Evolutionary conservation across 2,888 invertebrate genomes (phyloP).

Genomic region (Pristionchus fissidentatus): DNA sequence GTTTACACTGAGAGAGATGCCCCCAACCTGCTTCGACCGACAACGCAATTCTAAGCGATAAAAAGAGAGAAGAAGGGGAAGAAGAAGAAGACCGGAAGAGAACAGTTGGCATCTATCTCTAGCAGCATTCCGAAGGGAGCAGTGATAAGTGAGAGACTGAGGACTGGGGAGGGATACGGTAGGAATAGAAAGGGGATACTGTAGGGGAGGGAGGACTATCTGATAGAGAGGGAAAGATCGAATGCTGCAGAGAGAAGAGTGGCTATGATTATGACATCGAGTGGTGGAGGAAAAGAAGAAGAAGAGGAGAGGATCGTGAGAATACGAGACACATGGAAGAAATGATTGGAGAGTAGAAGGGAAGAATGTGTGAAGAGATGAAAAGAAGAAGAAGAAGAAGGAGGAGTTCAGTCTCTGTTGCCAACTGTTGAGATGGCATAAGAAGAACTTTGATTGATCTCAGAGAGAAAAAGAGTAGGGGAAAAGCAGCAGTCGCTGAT

Average conservation of each 20-base stretch:
- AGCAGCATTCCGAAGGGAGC: conserved; percentile 13
- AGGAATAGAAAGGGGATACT: background rate
- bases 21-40: background rate
- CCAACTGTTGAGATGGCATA: background rate
- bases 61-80: conserved; percentile 24
- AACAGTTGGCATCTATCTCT: conserved; percentile 41
- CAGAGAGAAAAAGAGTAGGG: too few relatives aligned
- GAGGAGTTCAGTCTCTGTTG: background rate
- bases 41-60: conserved; percentile 22
- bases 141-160: background rate
- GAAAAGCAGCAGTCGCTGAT: too few relatives aligned
- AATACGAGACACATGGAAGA: conserved; percentile 40
- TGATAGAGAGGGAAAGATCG: background rate
- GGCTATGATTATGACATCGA: conserved; percentile 35
- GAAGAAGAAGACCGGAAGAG: background rate
- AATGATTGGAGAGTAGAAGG: conserved; percentile 33
- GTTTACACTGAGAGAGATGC: conserved; percentile 35
- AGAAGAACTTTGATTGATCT: conserved; percentile 2
- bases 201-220: too few relatives aligned
- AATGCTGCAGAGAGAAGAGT: background rate
- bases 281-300: background rate
- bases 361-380: background rate
- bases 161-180: background rate
- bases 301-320: conserved; percentile 5
- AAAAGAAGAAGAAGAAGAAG: background rate